Base-by-base conservation (phyloP, 2,888 invertebrate species). In the Hydriomena furcata region DNA sequence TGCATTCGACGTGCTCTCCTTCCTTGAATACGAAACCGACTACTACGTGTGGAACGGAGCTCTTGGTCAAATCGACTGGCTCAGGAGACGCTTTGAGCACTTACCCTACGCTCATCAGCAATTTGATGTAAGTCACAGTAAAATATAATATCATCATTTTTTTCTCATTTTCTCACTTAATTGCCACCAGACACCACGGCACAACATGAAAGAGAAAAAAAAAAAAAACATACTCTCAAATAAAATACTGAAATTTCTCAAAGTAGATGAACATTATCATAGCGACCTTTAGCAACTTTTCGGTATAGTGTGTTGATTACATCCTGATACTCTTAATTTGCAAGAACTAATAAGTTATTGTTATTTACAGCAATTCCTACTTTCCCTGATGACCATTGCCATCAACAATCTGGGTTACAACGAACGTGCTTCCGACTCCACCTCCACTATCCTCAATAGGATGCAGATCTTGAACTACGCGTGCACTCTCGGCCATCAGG, bases 41-140 rank as follows among this genome's bases (percentile, higher is more conserved):
- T 96, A 95, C 68, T 91, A 95, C 43, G 96, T 97, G 0, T 97
- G 97, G 97, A 87, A 85, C 30, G 89, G 94, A 0, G 94, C 94
- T 1, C 69, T 93, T 0, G 63, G 69, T 1, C 92, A 92, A 59
- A 73, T 93, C 1, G 88, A 76, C 40, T 92, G 89, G 82, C 71
- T 93, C n/a, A 72, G 71, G 6, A 77, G 76, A 30, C 77, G 89
- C 7, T 38, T 86, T 10, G 80, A 81, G 30, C 87, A 88, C 48
- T 56, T 88, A 21, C 79, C 83, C n/a, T 43, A 17, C 11, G 80
- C 73, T 11, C 67, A 78, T 17, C 57, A 62, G 0, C 75, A 78
- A 36, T 84, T 86, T 36, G 61, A 65, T 36, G 90, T 90, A 64
- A 60, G 84, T n/a, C 0, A 23, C 4, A 21, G 11, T 23, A 11